Evolutionary conservation across 2,113 vertebrate species (phyloP), one percentile per base, ranked within the genome.

Genomic region (Loxodonta africana): DNA sequence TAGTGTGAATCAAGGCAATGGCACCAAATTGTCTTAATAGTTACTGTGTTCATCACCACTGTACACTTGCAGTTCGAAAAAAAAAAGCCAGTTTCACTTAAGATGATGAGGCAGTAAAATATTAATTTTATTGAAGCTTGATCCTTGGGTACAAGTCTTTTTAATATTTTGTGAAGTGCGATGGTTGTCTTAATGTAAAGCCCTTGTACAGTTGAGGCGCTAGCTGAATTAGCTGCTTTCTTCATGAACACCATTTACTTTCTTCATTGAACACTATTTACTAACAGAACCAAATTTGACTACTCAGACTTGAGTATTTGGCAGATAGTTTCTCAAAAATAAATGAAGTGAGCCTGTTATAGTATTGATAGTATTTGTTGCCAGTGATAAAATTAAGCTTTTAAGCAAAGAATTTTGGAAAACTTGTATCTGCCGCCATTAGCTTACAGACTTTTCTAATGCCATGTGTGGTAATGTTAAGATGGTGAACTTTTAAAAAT

Each of bases 351-450:
- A 94, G 3, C 51, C 12, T 91, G 33, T 89, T 85, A 71, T 14
- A 67, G 53, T 57, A 15, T 53, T 90, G 37, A 25, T 86, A 90
- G 46, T 87, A 28, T 89, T 94, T 92, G 21, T 92, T 81, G 60
- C 12, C 37, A 86, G 7, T 63, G 44, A 77, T 81, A 41, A 92
- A 92, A 53, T 48, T 15, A 91, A 21, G 44, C 11, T 67, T 83
- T 67, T 46, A 81, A 86, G 53, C 25, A 80, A 63, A 62, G 60
- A 81, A 82, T 44, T 95, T 82, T 76, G 67, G 46, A 25, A 74
- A 85, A 33, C 12, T 85, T 48, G 2, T 87, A 28, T 87, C 53
- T 74, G 33, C n/a, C 41, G 23, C 28, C 21, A 18, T 91, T 17
- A 82, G 33, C 57, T 92, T 71, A 44, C 2, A 65, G n/a, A 57